These are phyloP conservation scores for Phaedon cochleariae DNA, from an alignment of 2,888 invertebrate genomes.

Conservation along the genomic window DNA sequence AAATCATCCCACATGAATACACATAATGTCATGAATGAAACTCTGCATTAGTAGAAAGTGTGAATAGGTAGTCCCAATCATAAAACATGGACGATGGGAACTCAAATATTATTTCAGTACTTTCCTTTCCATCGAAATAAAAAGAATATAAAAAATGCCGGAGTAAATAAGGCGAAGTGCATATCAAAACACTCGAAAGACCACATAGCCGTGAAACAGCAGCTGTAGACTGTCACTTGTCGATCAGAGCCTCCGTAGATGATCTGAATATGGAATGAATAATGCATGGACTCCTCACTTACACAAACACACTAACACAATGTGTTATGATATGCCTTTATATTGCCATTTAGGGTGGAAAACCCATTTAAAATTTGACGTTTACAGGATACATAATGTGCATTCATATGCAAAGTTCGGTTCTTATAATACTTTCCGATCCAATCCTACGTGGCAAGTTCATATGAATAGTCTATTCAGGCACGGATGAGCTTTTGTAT, in stretches of 20 bases:
- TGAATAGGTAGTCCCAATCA: too few relatives aligned
- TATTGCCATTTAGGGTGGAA: constrained; percentile 61
- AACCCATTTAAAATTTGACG: constrained; percentile 62
- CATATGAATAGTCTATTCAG: constrained; percentile 46
- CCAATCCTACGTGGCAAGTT: constrained; percentile 41
- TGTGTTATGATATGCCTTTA: constrained; percentile 60
- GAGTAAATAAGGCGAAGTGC: constrained; percentile 40
- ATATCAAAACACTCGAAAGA: constrained; percentile 57
- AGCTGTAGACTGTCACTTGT: constrained; percentile 63
- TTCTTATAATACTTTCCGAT: constrained; percentile 48
- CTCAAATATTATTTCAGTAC: constrained; percentile 28
- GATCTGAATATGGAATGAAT: constrained; percentile 59
- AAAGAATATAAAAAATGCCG: constrained; percentile 41
- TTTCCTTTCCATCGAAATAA: constrained; percentile 22
- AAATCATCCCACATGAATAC: too few relatives aligned
- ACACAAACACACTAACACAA: constrained; percentile 53
- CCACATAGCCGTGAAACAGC: constrained; percentile 59
- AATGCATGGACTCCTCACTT: constrained; percentile 57
- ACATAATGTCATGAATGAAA: too few relatives aligned
- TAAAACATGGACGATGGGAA: constrained; percentile 24
- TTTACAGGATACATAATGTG: constrained; percentile 59
- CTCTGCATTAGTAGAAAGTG: too few relatives aligned
- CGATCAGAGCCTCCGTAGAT: constrained; percentile 57
- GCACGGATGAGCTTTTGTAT: constrained; percentile 44
- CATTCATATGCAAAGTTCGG: constrained; percentile 59